phyloP scores from a whole-genome alignment of 2,797 vertebrate species.

The Taeniopygia guttata region DNA sequence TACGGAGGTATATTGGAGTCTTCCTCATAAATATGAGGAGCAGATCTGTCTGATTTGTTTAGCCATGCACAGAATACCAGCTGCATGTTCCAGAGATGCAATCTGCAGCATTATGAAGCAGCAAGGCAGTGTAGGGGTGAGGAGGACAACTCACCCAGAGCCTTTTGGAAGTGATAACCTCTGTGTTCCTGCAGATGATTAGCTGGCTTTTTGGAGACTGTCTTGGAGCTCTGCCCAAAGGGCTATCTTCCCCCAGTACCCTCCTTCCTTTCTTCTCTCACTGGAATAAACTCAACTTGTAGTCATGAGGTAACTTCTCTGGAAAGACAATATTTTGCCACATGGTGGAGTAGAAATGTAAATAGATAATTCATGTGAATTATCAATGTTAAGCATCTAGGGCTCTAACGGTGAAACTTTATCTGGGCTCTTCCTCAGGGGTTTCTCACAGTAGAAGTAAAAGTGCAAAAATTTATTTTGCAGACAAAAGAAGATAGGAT shows the following conservation, averaged over 20 bases:
- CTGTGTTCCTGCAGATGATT: neutral
- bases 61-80: neutral
- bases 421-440: neutral
- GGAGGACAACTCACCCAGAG: neutral
- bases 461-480: neutral
- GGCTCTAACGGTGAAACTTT: neutral
- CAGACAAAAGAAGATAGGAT: neutral
- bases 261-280: neutral
- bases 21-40: neutral
- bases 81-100: neutral
- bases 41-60: neutral
- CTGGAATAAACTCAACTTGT: neutral
- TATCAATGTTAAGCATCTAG: neutral
- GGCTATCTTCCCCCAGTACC: rapidly evolving
- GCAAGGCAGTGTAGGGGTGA: rapidly evolving
- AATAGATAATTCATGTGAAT: neutral
- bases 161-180: neutral
- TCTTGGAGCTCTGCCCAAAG: neutral
- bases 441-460: neutral
- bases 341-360: neutral
- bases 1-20: neutral
- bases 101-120: neutral
- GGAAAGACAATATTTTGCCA: neutral
- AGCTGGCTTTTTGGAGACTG: neutral
- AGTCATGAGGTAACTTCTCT: neutral